phyloP scores from a whole-genome alignment of 2,113 vertebrate species.

The Manacus vitellinus region DNA sequence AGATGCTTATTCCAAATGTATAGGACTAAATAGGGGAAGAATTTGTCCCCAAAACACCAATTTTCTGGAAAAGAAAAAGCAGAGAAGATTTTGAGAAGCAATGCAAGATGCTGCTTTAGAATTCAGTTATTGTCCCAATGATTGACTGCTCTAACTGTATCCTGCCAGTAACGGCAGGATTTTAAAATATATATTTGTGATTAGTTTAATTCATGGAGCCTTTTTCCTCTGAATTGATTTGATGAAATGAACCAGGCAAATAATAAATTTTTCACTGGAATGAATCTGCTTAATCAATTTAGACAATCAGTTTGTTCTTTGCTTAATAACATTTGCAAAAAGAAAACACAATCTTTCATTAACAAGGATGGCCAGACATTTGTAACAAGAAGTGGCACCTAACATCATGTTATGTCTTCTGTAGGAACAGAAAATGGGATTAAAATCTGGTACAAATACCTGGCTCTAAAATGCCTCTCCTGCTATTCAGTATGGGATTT shows the following conservation, averaged over 20 bases:
- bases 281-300: slow-evolving; percentile 73
- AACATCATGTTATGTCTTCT: not conserved
- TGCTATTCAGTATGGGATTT: not conserved
- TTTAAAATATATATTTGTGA: slow-evolving; percentile 65
- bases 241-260: slow-evolving; percentile 57
- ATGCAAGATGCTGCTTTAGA: slow-evolving; percentile 16
- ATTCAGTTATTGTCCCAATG: slow-evolving; percentile 28
- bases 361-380: not conserved
- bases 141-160: slow-evolving; percentile 32
- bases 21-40: not conserved
- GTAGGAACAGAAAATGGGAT: not conserved
- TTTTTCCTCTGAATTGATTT: slow-evolving; percentile 37
- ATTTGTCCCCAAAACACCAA: not conserved
- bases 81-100: not conserved
- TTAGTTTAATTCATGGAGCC: slow-evolving; percentile 53
- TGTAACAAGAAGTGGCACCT: slow-evolving; percentile 16
- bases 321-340: slow-evolving; percentile 62
- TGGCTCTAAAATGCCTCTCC: not conserved
- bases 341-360: slow-evolving; percentile 65
- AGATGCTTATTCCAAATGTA: not conserved
- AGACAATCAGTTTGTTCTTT: slow-evolving; percentile 67
- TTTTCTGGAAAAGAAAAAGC: not conserved
- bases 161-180: not conserved
- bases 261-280: slow-evolving; percentile 45
- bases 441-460: slow-evolving; percentile 6